Conservation (phyloP, 2,888 invertebrate genomes). For the Vandiemenella viatica region DNA sequence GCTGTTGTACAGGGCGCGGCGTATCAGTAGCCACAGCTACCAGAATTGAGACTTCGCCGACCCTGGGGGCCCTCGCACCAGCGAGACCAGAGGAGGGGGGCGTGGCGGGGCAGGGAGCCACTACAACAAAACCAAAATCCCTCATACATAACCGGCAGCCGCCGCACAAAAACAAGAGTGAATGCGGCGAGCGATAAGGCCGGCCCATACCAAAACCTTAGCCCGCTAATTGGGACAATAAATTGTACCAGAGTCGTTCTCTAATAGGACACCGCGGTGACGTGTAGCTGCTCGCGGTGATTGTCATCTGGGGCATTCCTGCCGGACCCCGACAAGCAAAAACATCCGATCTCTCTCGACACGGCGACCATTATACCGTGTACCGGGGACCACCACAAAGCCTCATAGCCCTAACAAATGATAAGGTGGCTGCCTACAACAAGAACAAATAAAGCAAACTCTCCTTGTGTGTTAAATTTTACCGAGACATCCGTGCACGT, state of each 20-base stretch:
- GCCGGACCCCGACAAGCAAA: background rate
- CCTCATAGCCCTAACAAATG: too few relatives aligned
- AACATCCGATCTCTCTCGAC: background rate
- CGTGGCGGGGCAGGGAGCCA: background rate
- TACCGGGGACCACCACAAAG: background rate
- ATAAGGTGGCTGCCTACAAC: too few relatives aligned
- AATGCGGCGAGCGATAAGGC: background rate
- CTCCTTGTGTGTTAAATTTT: too few relatives aligned
- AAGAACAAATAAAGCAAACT: too few relatives aligned
- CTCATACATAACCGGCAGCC: background rate
- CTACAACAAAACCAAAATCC: background rate
- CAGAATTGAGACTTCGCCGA: too few relatives aligned
- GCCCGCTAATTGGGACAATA: background rate
- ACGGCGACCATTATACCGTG: background rate
- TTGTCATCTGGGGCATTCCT: background rate
- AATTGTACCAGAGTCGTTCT: background rate
- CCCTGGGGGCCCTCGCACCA: too few relatives aligned
- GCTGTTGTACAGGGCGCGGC: too few relatives aligned
- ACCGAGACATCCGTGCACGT: too few relatives aligned
- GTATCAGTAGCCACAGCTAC: too few relatives aligned
- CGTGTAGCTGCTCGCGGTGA: background rate
- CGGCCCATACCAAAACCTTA: background rate
- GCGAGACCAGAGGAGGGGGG: too few relatives aligned
- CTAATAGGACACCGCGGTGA: background rate
- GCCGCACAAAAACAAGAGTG: background rate